Evolutionary conservation across 2,797 vertebrate genomes (phyloP).

Genomic region (Brotula barbata): DNA sequence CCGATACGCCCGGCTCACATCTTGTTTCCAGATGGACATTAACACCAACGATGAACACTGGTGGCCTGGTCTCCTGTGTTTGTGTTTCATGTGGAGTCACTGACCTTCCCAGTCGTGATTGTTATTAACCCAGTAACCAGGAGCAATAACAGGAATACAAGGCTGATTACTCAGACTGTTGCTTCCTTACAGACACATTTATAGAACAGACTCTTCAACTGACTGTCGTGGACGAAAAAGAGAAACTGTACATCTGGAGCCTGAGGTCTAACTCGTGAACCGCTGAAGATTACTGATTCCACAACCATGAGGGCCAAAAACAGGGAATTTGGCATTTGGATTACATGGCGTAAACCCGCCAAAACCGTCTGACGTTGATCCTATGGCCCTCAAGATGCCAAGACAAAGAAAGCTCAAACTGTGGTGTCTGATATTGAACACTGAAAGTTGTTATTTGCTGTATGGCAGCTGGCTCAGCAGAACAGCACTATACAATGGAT

Average conservation of each 20-base stretch:
- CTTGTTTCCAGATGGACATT: conserved; percentile 21
- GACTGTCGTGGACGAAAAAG: conserved; percentile 11
- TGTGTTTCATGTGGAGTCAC: conserved; percentile 50
- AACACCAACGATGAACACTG: conserved; percentile 19
- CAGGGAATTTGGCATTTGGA: background rate
- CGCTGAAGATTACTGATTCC: background rate
- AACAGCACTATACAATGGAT: background rate
- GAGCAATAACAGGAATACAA: conserved; percentile 73
- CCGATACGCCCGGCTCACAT: conserved; percentile 9
- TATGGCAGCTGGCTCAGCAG: background rate
- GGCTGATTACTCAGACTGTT: conserved; percentile 66
- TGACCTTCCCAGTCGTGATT: conserved; percentile 60
- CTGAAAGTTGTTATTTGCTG: background rate
- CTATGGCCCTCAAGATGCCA: background rate
- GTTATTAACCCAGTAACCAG: conserved; percentile 55
- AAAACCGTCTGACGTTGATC: background rate
- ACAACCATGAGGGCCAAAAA: background rate
- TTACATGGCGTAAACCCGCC: background rate
- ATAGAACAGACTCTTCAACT: conserved; percentile 36
- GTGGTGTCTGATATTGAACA: background rate
- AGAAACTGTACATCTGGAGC: conserved; percentile 4
- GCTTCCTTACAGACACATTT: conserved; percentile 67
- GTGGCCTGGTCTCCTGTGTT: conserved; percentile 31
- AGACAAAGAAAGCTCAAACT: background rate
- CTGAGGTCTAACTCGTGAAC: background rate